Evolutionary conservation across 2,888 invertebrate species (phyloP).

Genomic region (Philereme vetulata): DNA sequence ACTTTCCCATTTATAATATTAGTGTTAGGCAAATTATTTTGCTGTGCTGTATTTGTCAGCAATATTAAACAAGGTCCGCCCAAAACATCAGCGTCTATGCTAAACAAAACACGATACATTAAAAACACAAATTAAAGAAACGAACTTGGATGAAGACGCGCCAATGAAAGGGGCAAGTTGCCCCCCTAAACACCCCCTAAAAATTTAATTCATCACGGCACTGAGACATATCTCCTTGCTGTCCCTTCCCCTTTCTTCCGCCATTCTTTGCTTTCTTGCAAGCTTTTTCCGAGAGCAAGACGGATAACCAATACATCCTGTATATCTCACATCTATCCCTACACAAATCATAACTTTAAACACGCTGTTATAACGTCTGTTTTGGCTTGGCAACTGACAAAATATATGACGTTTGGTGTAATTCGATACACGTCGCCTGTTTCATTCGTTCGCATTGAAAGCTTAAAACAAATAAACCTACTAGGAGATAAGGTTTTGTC

Average conservation of each 20-base stretch:
- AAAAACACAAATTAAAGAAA: constrained; percentile 77
- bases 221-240: constrained; percentile 79
- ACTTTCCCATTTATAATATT: too few species aligned
- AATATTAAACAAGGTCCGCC: too few species aligned
- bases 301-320: constrained; percentile 51
- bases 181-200: constrained; percentile 76
- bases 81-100: constrained; percentile 16
- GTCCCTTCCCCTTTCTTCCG: constrained; percentile 79
- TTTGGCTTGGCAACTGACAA: constrained; percentile 16
- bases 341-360: constrained; percentile 39
- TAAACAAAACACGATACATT: constrained; percentile 45
- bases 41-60: too few species aligned
- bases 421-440: constrained; percentile 66
- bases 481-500: constrained; percentile 74
- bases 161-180: constrained; percentile 71
- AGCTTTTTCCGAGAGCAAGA: constrained; percentile 77
- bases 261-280: constrained; percentile 83
- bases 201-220: constrained; percentile 83
- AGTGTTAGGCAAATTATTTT: too few species aligned
- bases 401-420: constrained; percentile 49
- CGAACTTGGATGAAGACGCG: constrained; percentile 75
- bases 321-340: constrained; percentile 45
- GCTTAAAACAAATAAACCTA: constrained; percentile 82
- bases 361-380: fast-evolving
- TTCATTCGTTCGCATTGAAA: constrained; percentile 79